phyloP scores from a whole-genome alignment of 2,797 vertebrate genomes.

The Parauchenoglanis punctatus region DNA sequence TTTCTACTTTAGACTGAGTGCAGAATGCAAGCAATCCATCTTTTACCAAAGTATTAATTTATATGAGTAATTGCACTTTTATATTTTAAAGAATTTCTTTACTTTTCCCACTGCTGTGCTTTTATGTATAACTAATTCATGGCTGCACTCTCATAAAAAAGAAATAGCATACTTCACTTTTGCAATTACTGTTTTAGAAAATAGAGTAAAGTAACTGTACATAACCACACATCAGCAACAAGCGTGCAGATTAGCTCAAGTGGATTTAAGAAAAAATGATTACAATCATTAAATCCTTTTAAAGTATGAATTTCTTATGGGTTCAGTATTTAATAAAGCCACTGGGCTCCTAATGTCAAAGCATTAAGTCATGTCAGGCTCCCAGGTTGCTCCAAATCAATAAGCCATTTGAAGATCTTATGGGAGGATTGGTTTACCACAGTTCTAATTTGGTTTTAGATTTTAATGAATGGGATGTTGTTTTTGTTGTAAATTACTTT shows the following conservation, averaged over 20 bases:
- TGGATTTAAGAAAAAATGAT: neutral
- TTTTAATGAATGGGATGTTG: constrained; percentile 86
- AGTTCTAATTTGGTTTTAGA: constrained; percentile 72
- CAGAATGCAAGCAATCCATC: neutral
- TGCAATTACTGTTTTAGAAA: neutral
- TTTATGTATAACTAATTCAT: neutral
- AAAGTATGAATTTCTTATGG: neutral
- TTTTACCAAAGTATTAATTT: neutral
- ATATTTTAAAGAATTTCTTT: neutral
- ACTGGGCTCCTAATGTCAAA: constrained; percentile 61
- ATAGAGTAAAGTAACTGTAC: neutral
- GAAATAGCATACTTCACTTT: neutral
- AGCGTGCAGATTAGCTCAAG: neutral
- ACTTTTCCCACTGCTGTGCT: neutral
- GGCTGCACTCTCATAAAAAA: neutral
- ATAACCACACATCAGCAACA: neutral
- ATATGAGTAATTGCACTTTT: neutral
- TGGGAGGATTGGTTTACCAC: constrained; percentile 64
- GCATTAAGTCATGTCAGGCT: constrained; percentile 72
- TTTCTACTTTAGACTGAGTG: neutral
- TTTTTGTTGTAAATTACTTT: constrained; percentile 82
- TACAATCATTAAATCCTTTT: neutral
- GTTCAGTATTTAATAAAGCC: neutral
- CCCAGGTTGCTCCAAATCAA: constrained; percentile 77
- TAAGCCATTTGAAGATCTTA: constrained; percentile 75